Evolutionary conservation across 1,140 invertebrate species (phyloP).

Genomic region (Drosophila sucinea): DNA sequence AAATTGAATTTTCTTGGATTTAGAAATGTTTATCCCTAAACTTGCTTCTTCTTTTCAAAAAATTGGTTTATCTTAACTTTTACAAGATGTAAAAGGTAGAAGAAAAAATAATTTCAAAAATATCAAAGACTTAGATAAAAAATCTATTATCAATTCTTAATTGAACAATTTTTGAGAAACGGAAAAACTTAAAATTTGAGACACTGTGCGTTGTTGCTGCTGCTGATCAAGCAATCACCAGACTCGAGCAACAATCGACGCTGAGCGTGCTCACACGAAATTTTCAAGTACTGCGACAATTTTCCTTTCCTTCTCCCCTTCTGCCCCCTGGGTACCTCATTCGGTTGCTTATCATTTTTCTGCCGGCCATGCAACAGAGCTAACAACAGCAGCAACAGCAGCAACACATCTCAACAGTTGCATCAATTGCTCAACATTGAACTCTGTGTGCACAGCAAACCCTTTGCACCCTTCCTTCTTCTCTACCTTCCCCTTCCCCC

Average conservation of each 20-base stretch:
- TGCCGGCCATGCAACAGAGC: constrained; percentile 60
- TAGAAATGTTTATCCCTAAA: too few relatives aligned
- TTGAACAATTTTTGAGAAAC: too few relatives aligned
- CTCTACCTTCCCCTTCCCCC: background rate
- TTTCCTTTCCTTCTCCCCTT: constrained; percentile 40
- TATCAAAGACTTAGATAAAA: too few relatives aligned
- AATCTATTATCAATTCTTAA: too few relatives aligned
- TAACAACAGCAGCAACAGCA: constrained; percentile 41
- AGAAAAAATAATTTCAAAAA: too few relatives aligned
- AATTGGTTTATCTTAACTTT: too few relatives aligned
- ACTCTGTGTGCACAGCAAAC: constrained; percentile 58
- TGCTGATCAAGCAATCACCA: constrained; percentile 63
- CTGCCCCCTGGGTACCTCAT: background rate
- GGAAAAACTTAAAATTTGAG: too few relatives aligned
- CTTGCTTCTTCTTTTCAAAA: too few relatives aligned
- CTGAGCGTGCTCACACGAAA: constrained; percentile 82
- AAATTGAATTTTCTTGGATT: too few relatives aligned
- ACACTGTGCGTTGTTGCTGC: constrained; percentile 18
- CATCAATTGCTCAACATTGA: constrained; percentile 82
- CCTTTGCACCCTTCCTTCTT: constrained; percentile 12
- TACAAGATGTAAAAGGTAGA: too few relatives aligned
- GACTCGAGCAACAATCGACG: constrained; percentile 58
- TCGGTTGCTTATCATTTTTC: constrained; percentile 58
- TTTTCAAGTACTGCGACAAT: constrained; percentile 81
- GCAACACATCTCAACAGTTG: constrained; percentile 81